Evolutionary conservation across 2,888 invertebrate species (phyloP).

Genomic region (Acrobeloides nanus): DNA sequence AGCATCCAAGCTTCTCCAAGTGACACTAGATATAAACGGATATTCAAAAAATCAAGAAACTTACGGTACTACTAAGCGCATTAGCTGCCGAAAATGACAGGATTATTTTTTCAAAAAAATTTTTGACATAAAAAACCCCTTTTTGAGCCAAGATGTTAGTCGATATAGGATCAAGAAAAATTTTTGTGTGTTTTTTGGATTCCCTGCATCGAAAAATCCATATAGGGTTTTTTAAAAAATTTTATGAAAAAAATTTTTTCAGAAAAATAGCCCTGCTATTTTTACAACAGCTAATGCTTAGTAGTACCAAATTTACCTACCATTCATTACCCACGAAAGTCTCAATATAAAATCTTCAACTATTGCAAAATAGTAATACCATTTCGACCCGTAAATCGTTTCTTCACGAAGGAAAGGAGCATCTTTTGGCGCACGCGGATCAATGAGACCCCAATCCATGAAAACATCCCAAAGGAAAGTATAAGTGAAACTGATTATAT

Average conservation of each 20-base stretch:
- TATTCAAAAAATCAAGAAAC: conserved; percentile 69
- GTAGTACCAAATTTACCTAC: no score
- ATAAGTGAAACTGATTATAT: conserved; percentile 78
- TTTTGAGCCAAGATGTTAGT: no score
- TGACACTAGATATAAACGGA: conserved; percentile 57
- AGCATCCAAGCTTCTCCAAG: conserved; percentile 56
- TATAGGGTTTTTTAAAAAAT: no score
- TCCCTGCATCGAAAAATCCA: no score
- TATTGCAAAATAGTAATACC: conserved; percentile 89
- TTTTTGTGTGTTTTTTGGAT: no score
- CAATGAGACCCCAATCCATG: conserved; percentile 80
- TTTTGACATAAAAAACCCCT: no score
- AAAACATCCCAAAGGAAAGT: conserved; percentile 81
- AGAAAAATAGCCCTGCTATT: no score
- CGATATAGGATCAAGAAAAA: no score
- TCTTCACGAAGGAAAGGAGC: conserved; percentile 62
- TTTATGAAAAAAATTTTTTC: no score
- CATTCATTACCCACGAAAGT: conserved; percentile 84
- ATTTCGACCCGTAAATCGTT: conserved; percentile 52
- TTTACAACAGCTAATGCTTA: no score
- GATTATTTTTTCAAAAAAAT: no score
- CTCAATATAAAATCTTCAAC: conserved; percentile 85
- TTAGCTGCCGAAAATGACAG: conserved; percentile 75
- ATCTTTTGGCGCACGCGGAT: conserved; percentile 77
- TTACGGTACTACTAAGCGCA: conserved; percentile 69